These are phyloP conservation scores for Platycercus adscitus DNA, from an alignment of 2,113 vertebrate genomes.

Conservation along the genomic window DNA sequence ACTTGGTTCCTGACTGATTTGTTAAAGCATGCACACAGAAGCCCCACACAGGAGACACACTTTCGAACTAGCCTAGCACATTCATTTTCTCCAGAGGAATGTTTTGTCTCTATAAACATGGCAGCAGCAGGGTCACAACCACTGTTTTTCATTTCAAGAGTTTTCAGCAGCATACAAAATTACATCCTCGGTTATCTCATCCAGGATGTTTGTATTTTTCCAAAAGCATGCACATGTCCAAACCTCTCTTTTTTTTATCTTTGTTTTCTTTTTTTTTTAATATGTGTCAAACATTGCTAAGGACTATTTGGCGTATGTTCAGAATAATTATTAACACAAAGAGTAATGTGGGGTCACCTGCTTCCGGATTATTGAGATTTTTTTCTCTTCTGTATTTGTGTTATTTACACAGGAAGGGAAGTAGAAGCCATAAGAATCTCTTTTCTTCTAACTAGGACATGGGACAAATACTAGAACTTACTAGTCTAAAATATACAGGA, in stretches of 20 bases:
- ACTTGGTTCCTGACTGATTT: background rate
- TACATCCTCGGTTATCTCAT: background rate
- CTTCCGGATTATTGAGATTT: background rate
- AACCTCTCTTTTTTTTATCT: background rate
- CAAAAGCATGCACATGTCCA: background rate
- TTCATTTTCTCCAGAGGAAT: background rate
- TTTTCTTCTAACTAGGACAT: background rate
- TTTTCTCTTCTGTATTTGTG: background rate
- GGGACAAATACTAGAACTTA: background rate
- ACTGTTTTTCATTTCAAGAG: background rate
- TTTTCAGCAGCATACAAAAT: slow-evolving; percentile 5
- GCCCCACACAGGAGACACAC: background rate
- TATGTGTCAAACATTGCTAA: background rate
- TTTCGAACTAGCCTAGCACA: background rate
- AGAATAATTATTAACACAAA: background rate
- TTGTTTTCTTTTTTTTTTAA: background rate
- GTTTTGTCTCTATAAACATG: background rate
- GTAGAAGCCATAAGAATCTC: background rate
- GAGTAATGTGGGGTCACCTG: background rate
- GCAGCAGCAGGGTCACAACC: background rate
- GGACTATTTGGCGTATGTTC: background rate
- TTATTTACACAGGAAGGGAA: background rate
- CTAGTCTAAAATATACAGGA: background rate
- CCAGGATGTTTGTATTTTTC: slow-evolving; percentile 31
- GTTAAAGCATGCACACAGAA: background rate